Evolutionary conservation across 2,888 invertebrate genomes (phyloP).

Genomic region (Hirtodrosophila duncani): DNA sequence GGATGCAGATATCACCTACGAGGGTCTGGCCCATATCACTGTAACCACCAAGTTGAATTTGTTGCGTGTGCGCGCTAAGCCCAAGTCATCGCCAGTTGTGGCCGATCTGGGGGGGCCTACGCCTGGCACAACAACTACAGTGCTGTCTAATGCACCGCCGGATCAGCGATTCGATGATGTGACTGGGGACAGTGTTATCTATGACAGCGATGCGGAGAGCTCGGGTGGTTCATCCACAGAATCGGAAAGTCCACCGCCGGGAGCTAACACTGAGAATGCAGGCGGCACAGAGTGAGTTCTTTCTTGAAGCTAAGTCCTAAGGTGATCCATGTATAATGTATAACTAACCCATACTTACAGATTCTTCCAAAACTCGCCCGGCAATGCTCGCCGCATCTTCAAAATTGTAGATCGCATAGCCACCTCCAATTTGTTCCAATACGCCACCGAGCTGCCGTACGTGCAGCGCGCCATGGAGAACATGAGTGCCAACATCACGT

Average conservation of each 20-base stretch:
- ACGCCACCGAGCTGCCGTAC: conserved; percentile 82
- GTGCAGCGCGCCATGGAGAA: conserved; percentile 87
- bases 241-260: conserved; percentile 64
- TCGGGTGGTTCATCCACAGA: conserved; percentile 77
- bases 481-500: conserved; percentile 85
- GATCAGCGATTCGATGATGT: conserved; percentile 37
- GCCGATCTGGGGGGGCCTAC: conserved; percentile 3
- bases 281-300: conserved; percentile 61
- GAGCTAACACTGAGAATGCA: conserved; percentile 36
- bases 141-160: conserved; percentile 8
- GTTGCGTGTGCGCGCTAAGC: conserved; percentile 71
- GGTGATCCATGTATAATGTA: too few species aligned
- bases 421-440: conserved; percentile 79
- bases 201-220: conserved; percentile 78
- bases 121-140: conserved; percentile 8
- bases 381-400: conserved; percentile 76
- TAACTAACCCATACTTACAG: conserved; percentile 24
- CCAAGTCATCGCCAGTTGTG: conserved; percentile 30
- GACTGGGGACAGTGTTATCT: conserved; percentile 64
- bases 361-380: conserved; percentile 73
- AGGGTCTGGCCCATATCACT: conserved; percentile 86
- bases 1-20: conserved; percentile 87
- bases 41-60: conserved; percentile 90
- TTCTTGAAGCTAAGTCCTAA: too few species aligned
- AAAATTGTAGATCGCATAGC: conserved; percentile 78